Percentiles rank a stretch among this genome's conserved stretches.
Conservation (phyloP, 2,888 invertebrate species). For the Amblyteles armatorius region DNA sequence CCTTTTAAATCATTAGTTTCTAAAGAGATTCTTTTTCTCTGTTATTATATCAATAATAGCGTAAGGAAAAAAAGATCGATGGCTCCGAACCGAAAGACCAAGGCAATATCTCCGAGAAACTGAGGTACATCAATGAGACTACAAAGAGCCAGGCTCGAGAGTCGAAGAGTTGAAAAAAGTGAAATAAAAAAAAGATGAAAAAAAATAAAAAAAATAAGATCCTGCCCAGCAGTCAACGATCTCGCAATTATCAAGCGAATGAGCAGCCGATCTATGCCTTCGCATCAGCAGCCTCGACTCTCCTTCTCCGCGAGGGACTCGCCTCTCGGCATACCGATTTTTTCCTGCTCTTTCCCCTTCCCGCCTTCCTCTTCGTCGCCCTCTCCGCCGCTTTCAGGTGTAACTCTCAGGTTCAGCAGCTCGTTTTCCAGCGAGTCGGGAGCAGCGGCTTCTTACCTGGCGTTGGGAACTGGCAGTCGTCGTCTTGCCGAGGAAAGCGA, state of each 20-base stretch:
- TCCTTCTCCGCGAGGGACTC: slow-evolving; percentile 51
- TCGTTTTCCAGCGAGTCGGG: slow-evolving; percentile 46
- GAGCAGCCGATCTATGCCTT: slow-evolving; percentile 49
- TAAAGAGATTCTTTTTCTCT: no score
- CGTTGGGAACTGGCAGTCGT: slow-evolving; percentile 62
- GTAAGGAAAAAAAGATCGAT: neutral
- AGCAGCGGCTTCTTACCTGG: slow-evolving; percentile 48
- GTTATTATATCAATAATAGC: neutral
- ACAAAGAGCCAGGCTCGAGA: neutral
- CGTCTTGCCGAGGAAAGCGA: slow-evolving; percentile 60
- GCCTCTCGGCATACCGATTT: slow-evolving; percentile 65
- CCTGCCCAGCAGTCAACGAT: neutral
- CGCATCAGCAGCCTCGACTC: slow-evolving; percentile 50
- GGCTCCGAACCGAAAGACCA: no score
- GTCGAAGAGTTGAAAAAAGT: neutral
- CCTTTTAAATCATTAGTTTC: no score
- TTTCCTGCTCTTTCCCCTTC: slow-evolving; percentile 60
- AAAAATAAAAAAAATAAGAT: neutral
- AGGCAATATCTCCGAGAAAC: no score
- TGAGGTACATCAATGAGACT: no score
- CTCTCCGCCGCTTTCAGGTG: slow-evolving; percentile 49
- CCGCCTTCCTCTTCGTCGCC: slow-evolving; percentile 37
- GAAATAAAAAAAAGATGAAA: no score
- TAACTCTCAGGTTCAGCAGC: slow-evolving; percentile 63
- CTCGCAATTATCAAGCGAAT: slow-evolving; percentile 19